A percentile compares a stretch with the other conserved stretches of the same genome.
These are phyloP conservation scores for Drosophila monieri DNA, from an alignment of 2,888 invertebrate species.

Conservation along the genomic window DNA sequence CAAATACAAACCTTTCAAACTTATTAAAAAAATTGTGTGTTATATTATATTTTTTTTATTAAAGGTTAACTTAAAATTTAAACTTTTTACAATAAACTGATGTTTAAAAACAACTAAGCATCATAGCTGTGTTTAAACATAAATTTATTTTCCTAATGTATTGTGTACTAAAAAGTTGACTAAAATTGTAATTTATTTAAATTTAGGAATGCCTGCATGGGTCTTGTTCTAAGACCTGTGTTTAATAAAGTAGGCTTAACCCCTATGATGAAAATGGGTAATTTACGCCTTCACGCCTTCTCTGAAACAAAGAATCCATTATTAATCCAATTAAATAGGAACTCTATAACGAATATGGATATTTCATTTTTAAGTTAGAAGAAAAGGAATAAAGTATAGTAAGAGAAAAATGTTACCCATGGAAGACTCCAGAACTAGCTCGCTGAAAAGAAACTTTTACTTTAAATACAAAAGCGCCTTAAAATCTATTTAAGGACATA, in stretches of 20 bases:
- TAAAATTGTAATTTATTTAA: slow-evolving; percentile 1
- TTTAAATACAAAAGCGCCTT: neutral
- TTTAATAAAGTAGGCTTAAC: neutral
- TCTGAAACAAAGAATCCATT: slow-evolving; percentile 2
- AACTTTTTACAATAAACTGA: neutral
- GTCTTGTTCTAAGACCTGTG: neutral
- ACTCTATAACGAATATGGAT: neutral
- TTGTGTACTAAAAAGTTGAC: slow-evolving; percentile 1
- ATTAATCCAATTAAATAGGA: neutral
- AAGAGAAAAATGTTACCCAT: neutral
- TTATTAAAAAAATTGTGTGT: neutral
- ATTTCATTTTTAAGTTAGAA: neutral
- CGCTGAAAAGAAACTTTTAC: neutral
- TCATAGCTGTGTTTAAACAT: neutral
- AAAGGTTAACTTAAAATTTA: neutral
- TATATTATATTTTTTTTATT: neutral
- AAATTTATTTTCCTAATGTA: neutral
- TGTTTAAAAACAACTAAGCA: neutral
- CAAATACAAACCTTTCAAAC: neutral
- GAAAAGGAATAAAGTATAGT: neutral
- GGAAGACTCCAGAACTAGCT: neutral
- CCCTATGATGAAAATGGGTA: slow-evolving; percentile 1
- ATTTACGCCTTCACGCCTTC: slow-evolving; percentile 5
- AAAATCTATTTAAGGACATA: neutral
- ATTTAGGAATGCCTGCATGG: neutral